Evolutionary conservation across 2,888 invertebrate genomes (phyloP).

Genomic region (Odontothrips loti): DNA sequence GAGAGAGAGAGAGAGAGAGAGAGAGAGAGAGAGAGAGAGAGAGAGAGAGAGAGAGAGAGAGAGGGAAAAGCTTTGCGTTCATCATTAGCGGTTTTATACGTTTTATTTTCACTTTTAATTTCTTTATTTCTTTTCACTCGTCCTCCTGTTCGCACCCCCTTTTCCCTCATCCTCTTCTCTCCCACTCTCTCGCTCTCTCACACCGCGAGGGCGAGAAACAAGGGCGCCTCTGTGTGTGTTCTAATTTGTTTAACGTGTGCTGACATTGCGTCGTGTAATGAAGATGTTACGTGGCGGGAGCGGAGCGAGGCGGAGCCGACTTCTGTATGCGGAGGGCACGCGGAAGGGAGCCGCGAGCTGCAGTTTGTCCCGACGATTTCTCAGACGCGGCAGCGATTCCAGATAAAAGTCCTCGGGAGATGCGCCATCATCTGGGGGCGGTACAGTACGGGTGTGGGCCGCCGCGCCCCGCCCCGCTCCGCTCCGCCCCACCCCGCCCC

Average conservation of each 20-base stretch:
- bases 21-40: too few relatives aligned
- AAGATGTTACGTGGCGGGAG: neutral
- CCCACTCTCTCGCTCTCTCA: neutral
- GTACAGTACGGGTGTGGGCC: neutral
- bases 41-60: too few relatives aligned
- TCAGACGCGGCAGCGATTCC: neutral
- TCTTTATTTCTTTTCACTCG: neutral
- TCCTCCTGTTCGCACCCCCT: neutral
- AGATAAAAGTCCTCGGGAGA: too few relatives aligned
- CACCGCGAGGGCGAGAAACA: neutral
- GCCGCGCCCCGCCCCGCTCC: neutral
- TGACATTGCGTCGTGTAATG: neutral
- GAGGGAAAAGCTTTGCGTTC: too few relatives aligned
- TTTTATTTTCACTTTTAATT: too few relatives aligned
- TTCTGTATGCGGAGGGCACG: too few relatives aligned
- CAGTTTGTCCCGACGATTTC: too few relatives aligned
- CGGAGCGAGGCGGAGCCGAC: neutral
- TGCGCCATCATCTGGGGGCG: neutral
- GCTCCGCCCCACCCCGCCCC: neutral
- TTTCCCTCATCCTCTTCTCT: neutral
- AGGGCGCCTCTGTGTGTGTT: neutral
- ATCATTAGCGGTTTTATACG: too few relatives aligned
- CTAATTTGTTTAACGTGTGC: conserved; percentile 9
- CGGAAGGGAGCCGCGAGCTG: too few relatives aligned
- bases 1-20: too few relatives aligned